Conservation (phyloP, 1,140 invertebrate species). For the Choristoneura fumiferana region DNA sequence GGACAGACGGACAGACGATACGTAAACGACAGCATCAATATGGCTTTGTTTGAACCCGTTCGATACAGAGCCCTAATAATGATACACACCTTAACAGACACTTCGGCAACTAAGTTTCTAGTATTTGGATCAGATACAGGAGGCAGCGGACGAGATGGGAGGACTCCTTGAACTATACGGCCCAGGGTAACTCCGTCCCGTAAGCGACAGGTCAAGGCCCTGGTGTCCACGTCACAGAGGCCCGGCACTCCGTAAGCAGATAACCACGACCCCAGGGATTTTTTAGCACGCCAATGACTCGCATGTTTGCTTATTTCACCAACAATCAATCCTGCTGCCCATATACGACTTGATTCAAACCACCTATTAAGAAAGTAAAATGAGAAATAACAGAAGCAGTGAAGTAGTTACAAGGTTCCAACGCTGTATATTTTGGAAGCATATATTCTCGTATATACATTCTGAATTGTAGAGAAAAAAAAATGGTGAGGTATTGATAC, state of each 20-base stretch:
- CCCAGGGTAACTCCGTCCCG: slow-evolving; percentile 91
- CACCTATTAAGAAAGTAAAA: slow-evolving; percentile 80
- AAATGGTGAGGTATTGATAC: too few species aligned
- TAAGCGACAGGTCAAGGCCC: slow-evolving; percentile 92
- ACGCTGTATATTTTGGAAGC: too few species aligned
- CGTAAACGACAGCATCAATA: too few species aligned
- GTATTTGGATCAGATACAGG: slow-evolving; percentile 88
- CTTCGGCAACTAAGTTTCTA: slow-evolving; percentile 94
- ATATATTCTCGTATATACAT: too few species aligned
- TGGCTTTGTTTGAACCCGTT: too few species aligned
- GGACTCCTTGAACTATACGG: slow-evolving; percentile 83
- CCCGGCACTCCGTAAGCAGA: slow-evolving; percentile 88
- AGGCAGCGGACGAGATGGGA: slow-evolving; percentile 55
- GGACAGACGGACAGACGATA: too few species aligned
- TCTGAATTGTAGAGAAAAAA: too few species aligned
- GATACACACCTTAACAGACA: slow-evolving; percentile 93
- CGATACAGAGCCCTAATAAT: too few species aligned
- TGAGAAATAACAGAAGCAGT: too few species aligned
- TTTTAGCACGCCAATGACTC: slow-evolving; percentile 92
- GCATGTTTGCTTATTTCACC: slow-evolving; percentile 92
- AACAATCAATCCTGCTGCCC: slow-evolving; percentile 95
- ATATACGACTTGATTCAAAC: slow-evolving; percentile 96
- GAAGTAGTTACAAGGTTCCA: too few species aligned
- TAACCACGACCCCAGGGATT: slow-evolving; percentile 92
- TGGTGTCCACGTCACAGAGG: slow-evolving; percentile 94